These are phyloP conservation scores for Doryteuthis pealeii DNA, from an alignment of 1,140 invertebrate species.

Conservation along the genomic window DNA sequence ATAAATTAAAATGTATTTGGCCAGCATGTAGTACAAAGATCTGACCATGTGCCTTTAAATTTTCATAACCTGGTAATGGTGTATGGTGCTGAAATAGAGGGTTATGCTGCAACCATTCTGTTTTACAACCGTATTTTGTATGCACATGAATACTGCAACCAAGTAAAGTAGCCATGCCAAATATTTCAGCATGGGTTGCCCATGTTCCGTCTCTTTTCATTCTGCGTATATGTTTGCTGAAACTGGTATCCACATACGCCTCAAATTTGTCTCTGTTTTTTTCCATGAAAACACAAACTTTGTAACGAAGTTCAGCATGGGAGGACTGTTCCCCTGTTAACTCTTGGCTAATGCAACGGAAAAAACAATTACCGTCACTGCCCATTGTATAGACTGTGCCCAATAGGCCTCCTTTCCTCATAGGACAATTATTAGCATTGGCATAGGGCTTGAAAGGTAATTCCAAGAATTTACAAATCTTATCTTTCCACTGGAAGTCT, in stretches of 20 bases:
- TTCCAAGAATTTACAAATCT: background rate
- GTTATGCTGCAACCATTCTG: background rate
- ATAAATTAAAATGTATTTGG: background rate
- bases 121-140: background rate
- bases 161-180: constrained; percentile 2
- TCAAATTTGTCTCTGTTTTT: background rate
- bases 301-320: background rate
- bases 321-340: background rate
- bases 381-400: background rate
- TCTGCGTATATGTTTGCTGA: background rate
- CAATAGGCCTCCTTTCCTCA: background rate
- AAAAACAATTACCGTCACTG: background rate
- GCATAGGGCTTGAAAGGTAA: background rate
- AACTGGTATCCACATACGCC: background rate
- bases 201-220: background rate
- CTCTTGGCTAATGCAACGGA: background rate
- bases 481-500: background rate
- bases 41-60: background rate
- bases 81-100: background rate
- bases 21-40: background rate
- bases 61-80: background rate
- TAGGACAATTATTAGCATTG: background rate
- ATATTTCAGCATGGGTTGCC: constrained; percentile 8
- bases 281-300: background rate
- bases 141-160: background rate